Conservation (phyloP, 2,113 vertebrate genomes). For the Syrmaticus mikado region DNA sequence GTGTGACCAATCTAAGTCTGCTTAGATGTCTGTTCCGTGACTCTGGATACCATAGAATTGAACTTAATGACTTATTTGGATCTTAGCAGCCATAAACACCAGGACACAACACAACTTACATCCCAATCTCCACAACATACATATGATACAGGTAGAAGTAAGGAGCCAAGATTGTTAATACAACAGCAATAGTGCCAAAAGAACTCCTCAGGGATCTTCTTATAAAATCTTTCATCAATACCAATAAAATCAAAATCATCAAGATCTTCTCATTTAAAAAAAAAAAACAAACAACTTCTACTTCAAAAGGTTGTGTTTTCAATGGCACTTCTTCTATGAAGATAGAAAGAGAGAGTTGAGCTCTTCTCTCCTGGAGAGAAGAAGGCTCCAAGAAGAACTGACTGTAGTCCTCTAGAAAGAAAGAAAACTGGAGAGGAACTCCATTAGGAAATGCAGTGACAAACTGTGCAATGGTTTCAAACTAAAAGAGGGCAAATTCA, state of each 20-base stretch:
- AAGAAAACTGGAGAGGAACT: neutral
- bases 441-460: neutral
- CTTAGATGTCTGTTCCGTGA: neutral
- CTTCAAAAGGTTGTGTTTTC: neutral
- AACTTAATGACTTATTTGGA: accelerated
- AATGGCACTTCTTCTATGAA: neutral
- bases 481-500: neutral
- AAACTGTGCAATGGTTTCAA: neutral
- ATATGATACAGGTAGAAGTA: neutral
- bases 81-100: neutral
- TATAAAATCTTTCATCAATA: accelerated
- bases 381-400: neutral
- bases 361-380: neutral
- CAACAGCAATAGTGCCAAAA: neutral
- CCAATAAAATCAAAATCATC: neutral
- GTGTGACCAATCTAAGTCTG: neutral
- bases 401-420: too few relatives aligned
- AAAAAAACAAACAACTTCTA: accelerated
- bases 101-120: neutral
- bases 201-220: neutral
- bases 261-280: neutral
- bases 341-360: neutral
- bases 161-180: too few relatives aligned
- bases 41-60: neutral
- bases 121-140: neutral